These are phyloP conservation scores for Agonopterix heracliana DNA, from an alignment of 2,888 invertebrate genomes.

Conservation along the genomic window DNA sequence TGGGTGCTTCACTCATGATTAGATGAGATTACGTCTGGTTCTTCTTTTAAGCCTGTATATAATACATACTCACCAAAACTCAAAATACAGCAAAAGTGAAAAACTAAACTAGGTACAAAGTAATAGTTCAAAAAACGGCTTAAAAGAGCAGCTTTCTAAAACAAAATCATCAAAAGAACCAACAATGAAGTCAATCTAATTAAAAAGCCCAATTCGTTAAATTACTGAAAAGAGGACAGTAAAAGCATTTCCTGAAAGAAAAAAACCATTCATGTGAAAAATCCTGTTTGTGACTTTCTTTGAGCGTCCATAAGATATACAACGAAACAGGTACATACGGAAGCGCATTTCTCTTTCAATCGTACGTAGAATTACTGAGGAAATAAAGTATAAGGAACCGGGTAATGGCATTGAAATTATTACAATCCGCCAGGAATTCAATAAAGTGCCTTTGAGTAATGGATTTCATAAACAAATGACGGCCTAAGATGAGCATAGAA, in stretches of 20 bases:
- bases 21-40: too few relatives aligned
- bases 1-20: too few relatives aligned
- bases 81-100: too few relatives aligned
- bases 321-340: not conserved
- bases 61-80: too few relatives aligned
- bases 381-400: conserved; percentile 12
- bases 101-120: too few relatives aligned
- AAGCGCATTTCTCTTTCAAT: conserved; percentile 12
- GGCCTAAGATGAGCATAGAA: conserved; percentile 10
- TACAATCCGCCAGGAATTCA: conserved; percentile 15
- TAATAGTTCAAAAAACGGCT: too few relatives aligned
- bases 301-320: not conserved
- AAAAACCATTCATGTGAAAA: not conserved
- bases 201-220: not conserved
- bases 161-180: too few relatives aligned
- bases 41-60: too few relatives aligned
- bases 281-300: not conserved
- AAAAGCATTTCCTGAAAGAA: not conserved
- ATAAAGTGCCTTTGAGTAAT: conserved; percentile 32
- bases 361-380: conserved; percentile 12
- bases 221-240: not conserved
- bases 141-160: too few relatives aligned
- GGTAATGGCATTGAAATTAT: conserved; percentile 6
- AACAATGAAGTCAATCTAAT: not conserved
- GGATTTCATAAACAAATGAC: conserved; percentile 19